Base-by-base conservation (phyloP, 1,140 invertebrate genomes). In the Doryteuthis pealeii region DNA sequence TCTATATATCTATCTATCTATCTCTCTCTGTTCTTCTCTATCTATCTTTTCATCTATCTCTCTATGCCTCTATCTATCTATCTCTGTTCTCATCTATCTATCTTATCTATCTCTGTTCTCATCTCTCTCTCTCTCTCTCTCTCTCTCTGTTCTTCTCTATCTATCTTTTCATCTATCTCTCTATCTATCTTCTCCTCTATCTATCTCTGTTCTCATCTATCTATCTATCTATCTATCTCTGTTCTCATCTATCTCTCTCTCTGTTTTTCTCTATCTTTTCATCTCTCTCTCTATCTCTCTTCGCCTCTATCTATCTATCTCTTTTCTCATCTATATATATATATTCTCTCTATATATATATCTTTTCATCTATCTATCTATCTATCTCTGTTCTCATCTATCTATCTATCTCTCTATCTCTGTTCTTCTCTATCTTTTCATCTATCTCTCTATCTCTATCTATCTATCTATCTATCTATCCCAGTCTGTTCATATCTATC, bases 251-350 rank as follows among this genome's bases (percentile, higher is more conserved):
- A 0, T 22, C 22, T 10, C 45, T 49, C 45, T 49, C 45, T 49
- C 45, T 12, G 10, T 49, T 22, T n/a, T n/a, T n/a, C n/a, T n/a
- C n/a, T n/a, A n/a, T n/a, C n/a, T n/a, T n/a, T n/a, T n/a, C n/a
- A n/a, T 18, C 18, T 5, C 18, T 10, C 6, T 22, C 6, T n/a
- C 6, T 58, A 28, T 28, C 18, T n/a, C 18, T n/a, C 0, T 58
- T 58, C 2, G n/a, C n/a, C n/a, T n/a, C n/a, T n/a, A n/a, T 67
- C 68, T 45, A 30, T 30, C 26, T 62, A 40, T 73, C 35, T 71
- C 49, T 71, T 58, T 6, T 18, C 18, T 5, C 18, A 1, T 10
- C 6, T 22, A n/a, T n/a, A n/a, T 58, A 28, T 28, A 10, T n/a
- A 14, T n/a, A 5, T 58, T 58, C 2, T n/a, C n/a, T n/a, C n/a